phyloP scores from a whole-genome alignment of 2,113 vertebrate genomes.

The Melanostigma gelatinosum region DNA sequence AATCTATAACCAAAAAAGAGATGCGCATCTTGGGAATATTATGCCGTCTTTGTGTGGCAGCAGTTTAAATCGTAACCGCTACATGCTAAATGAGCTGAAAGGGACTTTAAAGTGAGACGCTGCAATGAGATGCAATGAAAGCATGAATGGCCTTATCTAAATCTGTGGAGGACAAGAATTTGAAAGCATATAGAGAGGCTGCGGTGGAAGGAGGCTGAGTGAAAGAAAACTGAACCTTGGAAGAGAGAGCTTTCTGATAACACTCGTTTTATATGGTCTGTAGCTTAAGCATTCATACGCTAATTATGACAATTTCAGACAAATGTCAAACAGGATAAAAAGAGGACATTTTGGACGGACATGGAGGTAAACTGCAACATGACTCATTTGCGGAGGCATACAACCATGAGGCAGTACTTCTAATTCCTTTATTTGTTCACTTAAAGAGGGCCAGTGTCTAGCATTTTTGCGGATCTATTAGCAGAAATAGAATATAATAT shows the following conservation, averaged over 20 bases:
- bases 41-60: conserved; percentile 27
- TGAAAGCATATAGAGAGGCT: conserved; percentile 42
- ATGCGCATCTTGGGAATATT: conserved; percentile 27
- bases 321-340: not conserved
- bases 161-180: conserved; percentile 62
- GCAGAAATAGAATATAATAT: not conserved
- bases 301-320: not conserved
- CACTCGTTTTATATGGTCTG: not conserved
- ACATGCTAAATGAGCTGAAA: conserved; percentile 51
- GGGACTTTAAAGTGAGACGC: conserved; percentile 47
- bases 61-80: conserved; percentile 33
- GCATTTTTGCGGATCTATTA: not conserved
- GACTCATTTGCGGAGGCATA: not conserved
- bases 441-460: not conserved
- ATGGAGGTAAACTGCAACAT: not conserved
- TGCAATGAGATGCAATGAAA: conserved; percentile 32
- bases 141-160: conserved; percentile 54
- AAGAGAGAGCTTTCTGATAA: conserved; percentile 29
- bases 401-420: not conserved
- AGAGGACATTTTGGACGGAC: not conserved
- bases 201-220: conserved; percentile 8
- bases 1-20: conserved; percentile 30
- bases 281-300: not conserved
- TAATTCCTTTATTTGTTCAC: not conserved
- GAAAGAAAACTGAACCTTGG: conserved; percentile 37